These are phyloP conservation scores for Platanista minor DNA, from an alignment of 2,113 vertebrate genomes.

Conservation along the genomic window DNA sequence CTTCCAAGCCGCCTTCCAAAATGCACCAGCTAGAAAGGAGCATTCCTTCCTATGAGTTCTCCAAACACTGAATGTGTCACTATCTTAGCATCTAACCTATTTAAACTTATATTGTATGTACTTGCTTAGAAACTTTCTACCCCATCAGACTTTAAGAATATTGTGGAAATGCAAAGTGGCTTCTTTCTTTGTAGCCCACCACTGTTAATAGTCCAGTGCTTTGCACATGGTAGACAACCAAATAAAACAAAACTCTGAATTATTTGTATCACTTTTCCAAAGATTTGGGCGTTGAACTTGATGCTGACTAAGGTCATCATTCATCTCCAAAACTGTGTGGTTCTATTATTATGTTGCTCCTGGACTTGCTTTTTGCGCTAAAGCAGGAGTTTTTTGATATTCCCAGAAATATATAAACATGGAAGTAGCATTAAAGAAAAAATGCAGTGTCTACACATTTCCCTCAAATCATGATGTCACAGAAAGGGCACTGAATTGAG, in stretches of 20 bases:
- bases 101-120: background rate
- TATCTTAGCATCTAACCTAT: background rate
- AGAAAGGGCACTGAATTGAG: background rate
- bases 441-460: background rate
- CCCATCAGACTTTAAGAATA: background rate
- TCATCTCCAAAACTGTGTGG: background rate
- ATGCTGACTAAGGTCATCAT: background rate
- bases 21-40: background rate
- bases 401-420: background rate
- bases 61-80: background rate
- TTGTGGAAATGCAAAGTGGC: background rate
- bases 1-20: background rate
- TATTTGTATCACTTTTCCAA: background rate
- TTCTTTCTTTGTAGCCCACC: background rate
- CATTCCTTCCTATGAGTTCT: background rate
- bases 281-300: background rate
- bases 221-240: background rate
- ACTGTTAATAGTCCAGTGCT: background rate
- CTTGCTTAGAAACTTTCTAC: background rate
- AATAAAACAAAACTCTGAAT: background rate
- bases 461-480: background rate
- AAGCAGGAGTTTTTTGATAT: background rate
- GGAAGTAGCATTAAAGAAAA: background rate
- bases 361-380: background rate
- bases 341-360: background rate